Percentiles rank a stretch among this genome's conserved stretches.
phyloP scores from a whole-genome alignment of 1,140 invertebrate species.

The Lethocerus indicus region DNA sequence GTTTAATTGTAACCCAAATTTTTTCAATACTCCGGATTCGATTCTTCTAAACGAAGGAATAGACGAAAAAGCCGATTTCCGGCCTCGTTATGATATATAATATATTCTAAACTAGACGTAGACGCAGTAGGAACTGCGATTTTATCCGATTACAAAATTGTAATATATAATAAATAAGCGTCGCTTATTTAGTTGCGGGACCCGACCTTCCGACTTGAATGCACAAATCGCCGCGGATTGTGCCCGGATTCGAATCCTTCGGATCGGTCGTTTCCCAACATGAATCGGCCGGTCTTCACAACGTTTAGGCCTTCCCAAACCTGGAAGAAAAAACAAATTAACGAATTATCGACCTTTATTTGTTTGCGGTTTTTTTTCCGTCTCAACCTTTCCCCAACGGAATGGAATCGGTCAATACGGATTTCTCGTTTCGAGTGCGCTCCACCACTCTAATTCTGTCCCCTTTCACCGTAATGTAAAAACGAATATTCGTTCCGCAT shows the following conservation, averaged over 20 bases:
- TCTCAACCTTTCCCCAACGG: too few relatives aligned
- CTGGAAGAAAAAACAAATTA: constrained; percentile 23
- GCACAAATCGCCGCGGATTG: constrained; percentile 89
- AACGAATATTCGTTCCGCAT: too few relatives aligned
- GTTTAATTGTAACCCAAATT: too few relatives aligned
- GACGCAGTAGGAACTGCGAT: not conserved
- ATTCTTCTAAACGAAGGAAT: not conserved
- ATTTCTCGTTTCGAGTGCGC: too few relatives aligned
- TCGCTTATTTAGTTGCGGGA: not conserved
- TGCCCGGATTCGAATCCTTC: constrained; percentile 76
- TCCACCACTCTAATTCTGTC: too few relatives aligned
- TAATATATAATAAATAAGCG: too few relatives aligned
- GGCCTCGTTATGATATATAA: not conserved
- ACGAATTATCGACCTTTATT: too few relatives aligned
- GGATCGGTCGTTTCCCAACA: constrained; percentile 96
- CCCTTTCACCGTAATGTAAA: too few relatives aligned
- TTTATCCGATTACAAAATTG: not conserved
- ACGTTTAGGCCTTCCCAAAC: constrained; percentile 91
- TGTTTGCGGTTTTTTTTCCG: too few relatives aligned
- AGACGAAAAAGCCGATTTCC: not conserved
- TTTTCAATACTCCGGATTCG: too few relatives aligned
- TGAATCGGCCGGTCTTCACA: constrained; percentile 85
- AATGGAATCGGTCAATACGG: too few relatives aligned
- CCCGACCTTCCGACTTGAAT: constrained; percentile 72
- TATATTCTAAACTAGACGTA: not conserved